phyloP scores from a whole-genome alignment of 2,888 invertebrate genomes.

The Macroteleia sp. region DNA sequence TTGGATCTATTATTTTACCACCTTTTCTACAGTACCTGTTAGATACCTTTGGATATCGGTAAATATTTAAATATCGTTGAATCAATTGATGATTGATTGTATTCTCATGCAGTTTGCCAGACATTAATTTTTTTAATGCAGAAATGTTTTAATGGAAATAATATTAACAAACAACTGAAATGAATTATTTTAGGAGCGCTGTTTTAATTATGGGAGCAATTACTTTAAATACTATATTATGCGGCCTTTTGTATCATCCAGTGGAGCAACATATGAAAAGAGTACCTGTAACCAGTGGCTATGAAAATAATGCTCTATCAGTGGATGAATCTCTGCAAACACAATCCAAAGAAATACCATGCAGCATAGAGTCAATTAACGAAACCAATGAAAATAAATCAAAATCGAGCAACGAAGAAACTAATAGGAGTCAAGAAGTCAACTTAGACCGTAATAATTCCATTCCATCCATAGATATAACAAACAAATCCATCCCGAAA shows the following conservation, averaged over 20 bases:
- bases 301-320: slow-evolving; percentile 77
- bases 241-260: slow-evolving; percentile 92
- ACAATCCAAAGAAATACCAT: neutral
- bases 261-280: slow-evolving; percentile 92
- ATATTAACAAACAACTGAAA: no score
- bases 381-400: neutral
- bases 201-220: slow-evolving; percentile 92
- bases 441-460: no score
- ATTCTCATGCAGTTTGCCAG: no score
- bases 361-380: no score
- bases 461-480: no score
- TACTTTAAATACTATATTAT: slow-evolving; percentile 92
- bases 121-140: no score
- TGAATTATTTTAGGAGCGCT: slow-evolving; percentile 87
- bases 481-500: no score
- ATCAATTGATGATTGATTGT: no score
- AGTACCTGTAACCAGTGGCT: slow-evolving; percentile 81
- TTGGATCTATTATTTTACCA: slow-evolving; percentile 93
- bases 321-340: slow-evolving; percentile 62
- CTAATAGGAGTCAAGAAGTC: no score
- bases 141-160: no score
- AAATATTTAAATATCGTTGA: no score
- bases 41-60: neutral
- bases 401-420: no score
- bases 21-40: slow-evolving; percentile 90